phyloP scores from a whole-genome alignment of 2,113 vertebrate species.

The Pteropus alecto region DNA sequence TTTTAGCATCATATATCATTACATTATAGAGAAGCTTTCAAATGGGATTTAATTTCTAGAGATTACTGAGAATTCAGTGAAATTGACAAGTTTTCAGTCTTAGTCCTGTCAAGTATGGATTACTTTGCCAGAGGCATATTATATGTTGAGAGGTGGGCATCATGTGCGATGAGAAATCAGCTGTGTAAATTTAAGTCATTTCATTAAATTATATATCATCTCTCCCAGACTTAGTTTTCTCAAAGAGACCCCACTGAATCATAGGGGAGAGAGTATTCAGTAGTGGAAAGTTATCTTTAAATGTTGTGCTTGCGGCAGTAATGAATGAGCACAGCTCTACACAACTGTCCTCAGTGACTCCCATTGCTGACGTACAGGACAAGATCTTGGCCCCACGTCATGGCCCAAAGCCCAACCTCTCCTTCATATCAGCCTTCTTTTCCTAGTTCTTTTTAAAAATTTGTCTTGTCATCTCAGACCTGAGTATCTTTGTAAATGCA shows the following conservation, averaged over 20 bases:
- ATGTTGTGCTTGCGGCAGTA: background rate
- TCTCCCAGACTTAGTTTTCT: background rate
- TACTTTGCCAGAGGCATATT: background rate
- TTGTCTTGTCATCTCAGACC: background rate
- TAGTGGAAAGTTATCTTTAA: background rate
- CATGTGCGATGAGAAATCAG: background rate
- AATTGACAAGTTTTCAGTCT: background rate
- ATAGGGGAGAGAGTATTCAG: background rate
- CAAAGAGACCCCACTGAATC: background rate
- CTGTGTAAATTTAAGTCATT: background rate
- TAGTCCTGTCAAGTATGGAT: background rate
- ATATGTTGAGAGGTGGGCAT: background rate
- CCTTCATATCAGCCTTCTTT: background rate
- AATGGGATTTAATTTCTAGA: background rate
- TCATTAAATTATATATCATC: background rate
- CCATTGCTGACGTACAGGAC: background rate
- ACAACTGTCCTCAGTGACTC: background rate
- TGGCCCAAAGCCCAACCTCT: background rate
- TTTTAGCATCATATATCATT: background rate
- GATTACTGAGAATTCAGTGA: background rate
- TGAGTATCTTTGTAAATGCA: background rate
- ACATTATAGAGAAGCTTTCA: background rate
- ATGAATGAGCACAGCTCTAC: background rate
- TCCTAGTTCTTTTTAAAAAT: background rate
- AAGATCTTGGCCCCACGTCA: background rate